Evolutionary conservation across 1,140 invertebrate species (phyloP), one percentile per base, ranked within the genome.

Genomic region (Pemphigus obesinymphae): DNA sequence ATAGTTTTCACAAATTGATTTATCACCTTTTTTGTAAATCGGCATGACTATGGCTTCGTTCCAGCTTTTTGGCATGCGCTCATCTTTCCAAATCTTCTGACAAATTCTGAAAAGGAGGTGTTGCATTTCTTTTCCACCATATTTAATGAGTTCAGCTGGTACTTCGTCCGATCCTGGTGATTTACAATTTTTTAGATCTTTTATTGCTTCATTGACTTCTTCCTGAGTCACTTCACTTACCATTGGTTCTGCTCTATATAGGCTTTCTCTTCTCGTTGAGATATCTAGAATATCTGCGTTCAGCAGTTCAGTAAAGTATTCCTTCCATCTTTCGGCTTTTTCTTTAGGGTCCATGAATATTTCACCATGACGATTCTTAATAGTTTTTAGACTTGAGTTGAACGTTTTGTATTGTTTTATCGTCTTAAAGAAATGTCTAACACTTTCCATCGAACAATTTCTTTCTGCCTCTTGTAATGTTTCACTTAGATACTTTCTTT

Each of bases 1-100:
- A 70, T 86, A 86, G 63, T 86, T 85, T 11, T 63, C 45, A 81
- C 84, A 85, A 15, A 83, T 72, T 29, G 66, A 34, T 45, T 83
- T 84, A 34, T 85, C 84, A 11, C 84, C 84, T 83, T 86, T 86
- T 70, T 85, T 86, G 45, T 84, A 78, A 8, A 86, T 83, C 17
- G 85, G 84, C 20, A 63, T 37, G 10, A 85, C 78, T 63, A 37
- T 63, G 17, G 61, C 61, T 63, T 34, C 17, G 61, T 63, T 58
- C 26, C 10, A 58, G 10, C 10, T 66, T 66, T n/a, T 66, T 66
- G n/a, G 31, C 5, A 40, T 66, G 29, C 20, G 1, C 3, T 66
- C 63, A 40, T 66, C 20, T 66, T 66, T 66, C 2, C 34, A 66
- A 3, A 40, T 40, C 63, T 40, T 66, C 23, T 66, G 34, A 37